Base-by-base conservation (phyloP, 2,797 vertebrate genomes). In the Scolopax bukidnonensis region DNA sequence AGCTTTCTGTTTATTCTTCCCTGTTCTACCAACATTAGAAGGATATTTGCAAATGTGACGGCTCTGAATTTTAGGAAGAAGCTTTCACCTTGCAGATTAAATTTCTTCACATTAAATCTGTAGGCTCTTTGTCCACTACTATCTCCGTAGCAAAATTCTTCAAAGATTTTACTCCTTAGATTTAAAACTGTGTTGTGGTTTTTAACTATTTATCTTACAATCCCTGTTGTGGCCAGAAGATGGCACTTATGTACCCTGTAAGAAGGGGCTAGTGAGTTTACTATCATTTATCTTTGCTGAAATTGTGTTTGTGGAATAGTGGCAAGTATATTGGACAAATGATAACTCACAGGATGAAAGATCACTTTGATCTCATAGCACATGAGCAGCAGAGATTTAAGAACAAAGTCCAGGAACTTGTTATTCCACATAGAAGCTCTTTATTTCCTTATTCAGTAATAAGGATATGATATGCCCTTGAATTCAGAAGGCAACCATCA, bases 331-430 rank as follows among this genome's bases (percentile, higher is more conserved):
- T 5, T 3, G 79, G 47, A 59, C 84, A 59, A 16, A n/a, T 13
- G 75, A 23, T 82, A 33, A 89, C 38, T 36, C 32, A 1, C 41
- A 25, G 82, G 51, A 80, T 83, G 64, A 85, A 83, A 68, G 56
- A 30, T 63, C 25, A 1, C 86, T 96, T 94, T 89, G 89, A 84
- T 92, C 78, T 73, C 4, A 0, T 5, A 25, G 73, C 63, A 19
- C 90, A 86, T 25, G 74, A 79, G 77, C 77, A 68, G 51, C 70
- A 57, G 84, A 84, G 80, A 84, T 73, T 74, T 8, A 17, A 91
- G 86, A 96, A 94, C 84, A 85, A 96, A 97, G 93, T 70, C n/a
- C 83, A 67, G 80, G 90, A 96, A 89, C 81, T 93, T n/a, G 57
- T 57, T 68, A 16, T 23, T 84, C 21, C 54, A 63, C 38, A 24